Conservation (phyloP, 1,140 invertebrate species). For the Mya arenaria region DNA sequence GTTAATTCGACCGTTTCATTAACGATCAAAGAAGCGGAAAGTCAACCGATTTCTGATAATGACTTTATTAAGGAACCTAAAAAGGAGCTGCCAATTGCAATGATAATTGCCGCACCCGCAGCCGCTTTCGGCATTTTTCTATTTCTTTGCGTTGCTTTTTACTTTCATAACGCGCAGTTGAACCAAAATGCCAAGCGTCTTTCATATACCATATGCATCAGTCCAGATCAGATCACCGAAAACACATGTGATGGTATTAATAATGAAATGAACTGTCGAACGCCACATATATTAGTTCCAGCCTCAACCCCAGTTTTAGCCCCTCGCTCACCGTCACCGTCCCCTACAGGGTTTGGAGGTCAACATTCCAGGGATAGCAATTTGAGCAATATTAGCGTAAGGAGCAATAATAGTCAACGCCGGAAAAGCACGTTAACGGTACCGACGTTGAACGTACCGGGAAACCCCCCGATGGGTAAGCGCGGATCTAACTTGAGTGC, state of each 20-base stretch:
- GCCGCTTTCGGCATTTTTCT: constrained; percentile 27
- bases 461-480: neutral
- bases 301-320: neutral
- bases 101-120: constrained; percentile 31
- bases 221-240: constrained; percentile 4
- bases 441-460: neutral
- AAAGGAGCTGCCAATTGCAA: constrained; percentile 43
- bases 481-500: constrained; percentile 33
- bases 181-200: constrained; percentile 38
- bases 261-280: neutral
- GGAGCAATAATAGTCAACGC: constrained; percentile 3
- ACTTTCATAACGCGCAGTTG: constrained; percentile 37
- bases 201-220: constrained; percentile 27
- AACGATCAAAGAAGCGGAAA: no score
- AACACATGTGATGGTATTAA: neutral
- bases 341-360: no score
- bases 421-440: constrained; percentile 8
- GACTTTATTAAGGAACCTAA: no score
- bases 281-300: neutral
- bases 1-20: no score
- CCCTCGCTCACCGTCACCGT: neutral
- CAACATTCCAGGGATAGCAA: neutral
- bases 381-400: neutral
- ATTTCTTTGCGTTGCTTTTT: constrained; percentile 42
- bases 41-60: no score